Base-by-base conservation (phyloP, 2,797 vertebrate species). In the Scolopax rusticola region DNA sequence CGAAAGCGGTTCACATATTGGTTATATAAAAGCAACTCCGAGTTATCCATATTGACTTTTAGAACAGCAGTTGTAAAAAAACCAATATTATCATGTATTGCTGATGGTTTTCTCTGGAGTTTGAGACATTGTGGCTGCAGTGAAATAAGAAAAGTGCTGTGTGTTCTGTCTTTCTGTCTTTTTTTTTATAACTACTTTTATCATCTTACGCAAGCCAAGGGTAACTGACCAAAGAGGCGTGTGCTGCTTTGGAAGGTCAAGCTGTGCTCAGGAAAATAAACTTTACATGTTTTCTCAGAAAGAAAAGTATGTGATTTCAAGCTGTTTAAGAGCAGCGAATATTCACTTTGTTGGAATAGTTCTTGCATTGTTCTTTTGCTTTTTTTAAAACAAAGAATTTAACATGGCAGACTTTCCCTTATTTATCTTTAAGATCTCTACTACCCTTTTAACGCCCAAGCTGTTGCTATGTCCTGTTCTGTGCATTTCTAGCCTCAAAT, bases 251-350 rank as follows among this genome's bases (percentile, higher is more conserved):
- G 84, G 76, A 91, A 95, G 95, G 91, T 93, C 93, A 95, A 59
- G 90, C 90, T 94, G 92, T 96, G 90, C 87, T 87, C 95, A 92
- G 84, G 94, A 97, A 97, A 97, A 97, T 96, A 97, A 97, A 96
- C 95, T 80, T 82, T 63, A 75, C 75, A n/a, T 97, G 96, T 95
- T 97, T 96, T 93, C 89, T 95, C 92, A 87, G 91, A 96, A 93
- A 84, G 90, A 81, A 76, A 95, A 96, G 87, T 93, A 96, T 94
- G 94, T 65, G 75, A 96, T 95, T 95, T 95, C 83, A 95, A 96
- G 90, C 95, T 92, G 90, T 94, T 97, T 74, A 93, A 94, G 95
- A 81, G 38, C 71, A 94, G 88, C 68, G 94, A 95, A 96, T 97
- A 95, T 92, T 93, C 94, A 68, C 82, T 95, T 89, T 89, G 84